Conservation (phyloP, 2,888 invertebrate genomes). For the Scaptomyza cyrtandrae region DNA sequence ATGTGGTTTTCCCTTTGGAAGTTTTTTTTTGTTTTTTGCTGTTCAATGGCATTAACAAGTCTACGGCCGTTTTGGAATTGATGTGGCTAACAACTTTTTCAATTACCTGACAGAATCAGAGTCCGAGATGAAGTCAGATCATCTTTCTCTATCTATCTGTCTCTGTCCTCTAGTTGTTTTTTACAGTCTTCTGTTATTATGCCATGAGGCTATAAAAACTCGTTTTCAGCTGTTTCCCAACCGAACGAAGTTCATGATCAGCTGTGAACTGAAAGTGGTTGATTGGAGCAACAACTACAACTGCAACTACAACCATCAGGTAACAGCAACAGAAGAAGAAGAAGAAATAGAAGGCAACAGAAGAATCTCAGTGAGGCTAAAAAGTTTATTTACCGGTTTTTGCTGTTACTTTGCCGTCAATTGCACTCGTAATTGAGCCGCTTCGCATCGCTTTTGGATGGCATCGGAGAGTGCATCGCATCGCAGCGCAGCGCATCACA, state of each 20-base stretch:
- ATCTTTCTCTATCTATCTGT: slow-evolving; percentile 17
- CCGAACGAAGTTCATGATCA: slow-evolving; percentile 73
- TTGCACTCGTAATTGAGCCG: slow-evolving; percentile 73
- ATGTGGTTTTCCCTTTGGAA: slow-evolving; percentile 48
- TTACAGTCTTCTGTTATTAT: slow-evolving; percentile 65
- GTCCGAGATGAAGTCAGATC: slow-evolving; percentile 28
- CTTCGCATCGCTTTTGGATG: slow-evolving; percentile 26
- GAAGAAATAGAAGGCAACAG: slow-evolving; percentile 23
- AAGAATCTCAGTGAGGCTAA: slow-evolving; percentile 42
- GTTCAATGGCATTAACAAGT: slow-evolving; percentile 69
- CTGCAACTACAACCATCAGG: slow-evolving; percentile 7
- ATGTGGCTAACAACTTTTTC: slow-evolving; percentile 79
- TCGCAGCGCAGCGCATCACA: slow-evolving; percentile 38
- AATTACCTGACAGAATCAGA: slow-evolving; percentile 59
- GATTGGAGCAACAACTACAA: slow-evolving; percentile 54
- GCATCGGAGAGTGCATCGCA: slow-evolving; percentile 8
- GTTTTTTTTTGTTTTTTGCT: slow-evolving; percentile 31
- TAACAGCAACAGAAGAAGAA: background rate
- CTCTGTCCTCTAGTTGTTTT: slow-evolving; percentile 26
- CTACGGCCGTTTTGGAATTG: slow-evolving; percentile 75
- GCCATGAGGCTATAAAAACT: slow-evolving; percentile 73
- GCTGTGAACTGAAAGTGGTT: slow-evolving; percentile 80
- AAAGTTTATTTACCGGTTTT: slow-evolving; percentile 68
- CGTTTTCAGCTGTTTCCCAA: slow-evolving; percentile 72
- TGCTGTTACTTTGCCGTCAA: slow-evolving; percentile 74